A percentile compares a stretch with the other conserved stretches of the same genome.
Evolutionary conservation across 2,113 vertebrate species (phyloP).

Genomic region (Lonchura striata): DNA sequence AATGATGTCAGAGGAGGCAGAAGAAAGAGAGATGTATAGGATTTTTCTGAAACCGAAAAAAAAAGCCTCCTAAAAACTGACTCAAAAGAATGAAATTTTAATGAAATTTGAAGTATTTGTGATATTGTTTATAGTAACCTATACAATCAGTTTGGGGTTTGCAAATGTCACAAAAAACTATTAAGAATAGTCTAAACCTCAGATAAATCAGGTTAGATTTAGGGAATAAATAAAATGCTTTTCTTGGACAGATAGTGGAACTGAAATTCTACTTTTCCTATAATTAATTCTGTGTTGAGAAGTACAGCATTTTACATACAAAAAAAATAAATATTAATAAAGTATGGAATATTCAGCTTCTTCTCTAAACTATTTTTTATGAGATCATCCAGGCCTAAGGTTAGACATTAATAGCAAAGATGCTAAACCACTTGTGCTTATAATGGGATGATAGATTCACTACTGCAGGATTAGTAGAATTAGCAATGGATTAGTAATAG

Average conservation of each 20-base stretch:
- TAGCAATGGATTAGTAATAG: background rate
- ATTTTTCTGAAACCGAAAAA: background rate
- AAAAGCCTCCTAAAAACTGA: background rate
- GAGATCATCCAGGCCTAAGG: background rate
- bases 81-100: background rate
- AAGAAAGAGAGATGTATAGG: background rate
- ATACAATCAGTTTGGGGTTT: background rate
- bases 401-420: background rate
- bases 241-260: background rate
- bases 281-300: background rate
- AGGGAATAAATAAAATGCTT: background rate
- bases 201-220: background rate
- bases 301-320: background rate
- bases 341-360: background rate
- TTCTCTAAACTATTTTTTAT: background rate
- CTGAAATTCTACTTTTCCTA: background rate
- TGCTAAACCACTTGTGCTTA: background rate
- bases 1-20: background rate
- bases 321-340: background rate
- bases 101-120: background rate
- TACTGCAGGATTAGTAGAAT: constrained; percentile 11
- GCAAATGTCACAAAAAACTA: background rate
- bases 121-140: background rate
- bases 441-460: background rate
- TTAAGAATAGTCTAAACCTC: background rate